Evolutionary conservation across 2,797 vertebrate species (phyloP).

Genomic region (Sparus aurata): DNA sequence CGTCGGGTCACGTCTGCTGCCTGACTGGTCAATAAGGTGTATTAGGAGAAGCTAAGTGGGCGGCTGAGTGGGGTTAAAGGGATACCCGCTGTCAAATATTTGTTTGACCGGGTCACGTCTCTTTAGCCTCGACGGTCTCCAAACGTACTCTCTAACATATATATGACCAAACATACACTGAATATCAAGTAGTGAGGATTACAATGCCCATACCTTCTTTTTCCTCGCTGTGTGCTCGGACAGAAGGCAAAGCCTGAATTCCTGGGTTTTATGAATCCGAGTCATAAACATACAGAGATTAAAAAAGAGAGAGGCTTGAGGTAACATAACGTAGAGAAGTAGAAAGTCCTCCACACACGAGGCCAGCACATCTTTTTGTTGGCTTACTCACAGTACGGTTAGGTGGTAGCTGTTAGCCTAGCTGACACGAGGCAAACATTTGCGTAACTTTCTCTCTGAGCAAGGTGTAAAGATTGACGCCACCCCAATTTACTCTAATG

Average conservation of each 20-base stretch:
- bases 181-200: not conserved
- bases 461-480: no score
- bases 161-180: not conserved
- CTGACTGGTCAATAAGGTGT: conserved; percentile 47
- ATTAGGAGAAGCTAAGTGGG: conserved; percentile 27
- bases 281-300: not conserved
- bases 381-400: not conserved
- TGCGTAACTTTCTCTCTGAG: no score
- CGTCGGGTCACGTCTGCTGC: conserved; percentile 43
- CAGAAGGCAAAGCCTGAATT: not conserved
- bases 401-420: not conserved
- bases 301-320: not conserved
- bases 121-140: conserved; percentile 17
- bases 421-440: not conserved
- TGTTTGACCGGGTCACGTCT: conserved; percentile 15
- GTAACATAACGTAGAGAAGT: not conserved
- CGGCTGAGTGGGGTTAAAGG: conserved; percentile 27
- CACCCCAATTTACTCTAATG: no score
- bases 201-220: not conserved
- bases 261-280: not conserved
- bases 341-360: not conserved
- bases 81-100: conserved; percentile 19
- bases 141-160: conserved; percentile 17
- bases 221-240: not conserved
- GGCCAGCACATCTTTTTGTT: not conserved